These are phyloP conservation scores for Cantharis nigra DNA, from an alignment of 2,888 invertebrate genomes.

Conservation along the genomic window DNA sequence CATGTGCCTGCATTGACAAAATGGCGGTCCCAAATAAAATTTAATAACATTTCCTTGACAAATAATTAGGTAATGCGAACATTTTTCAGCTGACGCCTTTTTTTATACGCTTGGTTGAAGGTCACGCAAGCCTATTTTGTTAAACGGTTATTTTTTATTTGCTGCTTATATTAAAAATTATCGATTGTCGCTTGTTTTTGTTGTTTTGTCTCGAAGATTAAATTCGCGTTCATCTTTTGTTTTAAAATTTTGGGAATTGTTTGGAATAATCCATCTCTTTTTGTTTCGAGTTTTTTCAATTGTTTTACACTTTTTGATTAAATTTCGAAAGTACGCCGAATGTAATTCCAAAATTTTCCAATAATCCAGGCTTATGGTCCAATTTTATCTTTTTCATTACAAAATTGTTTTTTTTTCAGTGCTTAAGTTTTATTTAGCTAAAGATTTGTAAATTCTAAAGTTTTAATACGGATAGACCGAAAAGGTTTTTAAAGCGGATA, in stretches of 20 bases:
- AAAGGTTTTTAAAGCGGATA: conserved; percentile 25
- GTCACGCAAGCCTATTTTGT: conserved; percentile 2
- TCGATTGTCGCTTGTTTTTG: background rate
- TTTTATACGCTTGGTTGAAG: conserved; percentile 6
- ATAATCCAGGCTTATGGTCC: background rate
- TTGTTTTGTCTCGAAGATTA: background rate
- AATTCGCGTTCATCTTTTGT: background rate
- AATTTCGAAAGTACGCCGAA: background rate
- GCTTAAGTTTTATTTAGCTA: conserved; percentile 9
- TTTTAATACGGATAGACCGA: conserved; percentile 16
- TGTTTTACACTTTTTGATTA: background rate
- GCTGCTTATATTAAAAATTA: background rate
- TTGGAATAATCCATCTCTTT: background rate
- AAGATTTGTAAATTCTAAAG: conserved; percentile 9
- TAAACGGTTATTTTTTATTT: background rate
- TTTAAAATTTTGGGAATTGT: background rate
- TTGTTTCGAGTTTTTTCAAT: background rate
- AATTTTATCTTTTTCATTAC: background rate
- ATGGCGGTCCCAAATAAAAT: background rate
- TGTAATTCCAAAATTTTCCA: background rate
- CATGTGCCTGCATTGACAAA: conserved; percentile 1
- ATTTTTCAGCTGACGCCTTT: conserved; percentile 1
- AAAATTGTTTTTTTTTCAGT: background rate
- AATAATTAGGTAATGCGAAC: conserved; percentile 8
- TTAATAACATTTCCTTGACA: background rate